Conservation (phyloP, 2,113 vertebrate genomes). For the Butorides virescens region DNA sequence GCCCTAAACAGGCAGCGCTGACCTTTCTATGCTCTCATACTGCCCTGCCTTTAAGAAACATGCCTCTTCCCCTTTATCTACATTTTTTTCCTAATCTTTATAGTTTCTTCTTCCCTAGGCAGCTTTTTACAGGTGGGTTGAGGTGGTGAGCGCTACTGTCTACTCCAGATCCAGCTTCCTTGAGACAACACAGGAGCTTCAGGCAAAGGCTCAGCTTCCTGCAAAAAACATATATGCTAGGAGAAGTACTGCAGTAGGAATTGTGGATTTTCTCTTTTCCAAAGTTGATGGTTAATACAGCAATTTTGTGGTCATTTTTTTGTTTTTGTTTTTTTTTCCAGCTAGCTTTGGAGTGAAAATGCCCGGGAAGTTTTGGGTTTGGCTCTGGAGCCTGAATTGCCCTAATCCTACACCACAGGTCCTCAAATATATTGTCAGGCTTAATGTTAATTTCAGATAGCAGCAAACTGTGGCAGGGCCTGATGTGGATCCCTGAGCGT, state of each 20-base stretch:
- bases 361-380: background rate
- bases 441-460: conserved; percentile 22
- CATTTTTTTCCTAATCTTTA: background rate
- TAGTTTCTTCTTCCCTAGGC: background rate
- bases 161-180: background rate
- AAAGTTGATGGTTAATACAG: background rate
- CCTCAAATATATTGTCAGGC: background rate
- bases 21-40: background rate
- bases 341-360: background rate
- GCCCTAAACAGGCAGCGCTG: background rate
- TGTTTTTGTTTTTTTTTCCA: background rate
- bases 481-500: background rate
- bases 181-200: background rate
- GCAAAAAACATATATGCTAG: background rate
- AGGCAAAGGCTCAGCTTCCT: background rate
- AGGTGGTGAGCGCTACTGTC: background rate
- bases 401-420: background rate
- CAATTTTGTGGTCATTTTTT: background rate
- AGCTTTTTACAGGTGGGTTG: background rate
- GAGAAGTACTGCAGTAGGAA: background rate
- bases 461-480: background rate
- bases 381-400: background rate
- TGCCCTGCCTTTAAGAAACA: background rate
- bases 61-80: background rate
- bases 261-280: background rate